Conservation (phyloP, 1,140 invertebrate species). For the Aricia agestis region DNA sequence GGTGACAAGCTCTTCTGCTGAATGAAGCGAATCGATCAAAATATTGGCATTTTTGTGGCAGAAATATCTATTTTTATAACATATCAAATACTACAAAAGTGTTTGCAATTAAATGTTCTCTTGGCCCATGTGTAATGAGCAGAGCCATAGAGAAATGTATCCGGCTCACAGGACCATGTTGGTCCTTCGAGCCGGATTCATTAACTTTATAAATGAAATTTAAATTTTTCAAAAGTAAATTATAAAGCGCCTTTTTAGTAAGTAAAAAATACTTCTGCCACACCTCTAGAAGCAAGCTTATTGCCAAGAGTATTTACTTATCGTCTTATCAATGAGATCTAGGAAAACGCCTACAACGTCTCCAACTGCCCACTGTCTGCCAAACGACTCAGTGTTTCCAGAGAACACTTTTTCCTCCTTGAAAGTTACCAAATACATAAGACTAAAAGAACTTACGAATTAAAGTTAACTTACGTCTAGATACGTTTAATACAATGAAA, state of each 20-base stretch:
- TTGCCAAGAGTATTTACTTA: constrained; percentile 82
- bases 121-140: too few species aligned
- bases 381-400: constrained; percentile 92
- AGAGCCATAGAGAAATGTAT: too few species aligned
- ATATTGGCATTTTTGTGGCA: constrained; percentile 36
- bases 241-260: too few species aligned
- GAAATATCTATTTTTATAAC: constrained; percentile 37
- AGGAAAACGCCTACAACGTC: constrained; percentile 97
- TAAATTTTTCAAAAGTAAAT: too few species aligned
- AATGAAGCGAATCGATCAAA: constrained; percentile 19
- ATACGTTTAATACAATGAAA: too few species aligned
- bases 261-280: constrained; percentile 48
- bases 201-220: too few species aligned
- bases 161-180: too few species aligned
- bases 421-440: constrained; percentile 38
- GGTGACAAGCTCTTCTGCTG: constrained; percentile 27
- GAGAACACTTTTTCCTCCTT: constrained; percentile 96
- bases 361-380: constrained; percentile 95
- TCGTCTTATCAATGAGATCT: constrained; percentile 96
- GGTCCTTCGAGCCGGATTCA: too few species aligned
- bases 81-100: too few species aligned
- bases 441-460: background rate
- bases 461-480: too few species aligned
- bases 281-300: constrained; percentile 42
- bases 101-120: too few species aligned